These are phyloP conservation scores for Apamea epomidion DNA, from an alignment of 2,888 invertebrate genomes.

Conservation along the genomic window DNA sequence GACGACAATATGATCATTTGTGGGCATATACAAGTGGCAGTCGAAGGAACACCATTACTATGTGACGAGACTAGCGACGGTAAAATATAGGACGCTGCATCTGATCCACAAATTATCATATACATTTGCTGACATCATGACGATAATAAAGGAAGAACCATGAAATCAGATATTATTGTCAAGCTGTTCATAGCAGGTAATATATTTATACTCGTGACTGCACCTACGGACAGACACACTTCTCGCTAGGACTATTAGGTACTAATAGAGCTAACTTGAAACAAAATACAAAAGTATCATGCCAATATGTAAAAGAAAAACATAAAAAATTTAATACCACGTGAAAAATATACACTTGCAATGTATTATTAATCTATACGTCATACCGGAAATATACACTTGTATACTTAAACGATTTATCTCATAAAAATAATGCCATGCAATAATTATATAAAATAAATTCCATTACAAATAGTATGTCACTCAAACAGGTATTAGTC, in stretches of 20 bases:
- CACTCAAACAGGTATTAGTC: constrained; percentile 75
- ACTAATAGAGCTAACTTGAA: constrained; percentile 32
- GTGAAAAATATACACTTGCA: constrained; percentile 44
- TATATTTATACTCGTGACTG: neutral
- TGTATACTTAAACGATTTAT: constrained; percentile 27
- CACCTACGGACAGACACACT: constrained; percentile 4
- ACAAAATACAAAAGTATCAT: constrained; percentile 48
- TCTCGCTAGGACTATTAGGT: constrained; percentile 17
- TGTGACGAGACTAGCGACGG: neutral
- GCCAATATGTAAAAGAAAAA: constrained; percentile 4
- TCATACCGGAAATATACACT: constrained; percentile 40
- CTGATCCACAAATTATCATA: neutral
- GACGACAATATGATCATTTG: neutral
- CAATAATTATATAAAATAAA: constrained; percentile 49
- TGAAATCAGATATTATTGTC: neutral
- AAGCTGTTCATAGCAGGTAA: neutral
- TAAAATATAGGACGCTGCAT: neutral
- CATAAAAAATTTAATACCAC: constrained; percentile 8
- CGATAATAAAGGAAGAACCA: neutral
- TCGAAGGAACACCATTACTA: neutral
- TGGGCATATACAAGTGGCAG: neutral
- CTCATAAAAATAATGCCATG: constrained; percentile 31
- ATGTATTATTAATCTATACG: constrained; percentile 13
- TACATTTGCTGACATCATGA: neutral
- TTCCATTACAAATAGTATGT: constrained; percentile 70